Percentiles rank a stretch among this genome's conserved stretches.
Evolutionary conservation across 2,797 vertebrate species (phyloP).

Genomic region (Amblyopsis hoosieri): DNA sequence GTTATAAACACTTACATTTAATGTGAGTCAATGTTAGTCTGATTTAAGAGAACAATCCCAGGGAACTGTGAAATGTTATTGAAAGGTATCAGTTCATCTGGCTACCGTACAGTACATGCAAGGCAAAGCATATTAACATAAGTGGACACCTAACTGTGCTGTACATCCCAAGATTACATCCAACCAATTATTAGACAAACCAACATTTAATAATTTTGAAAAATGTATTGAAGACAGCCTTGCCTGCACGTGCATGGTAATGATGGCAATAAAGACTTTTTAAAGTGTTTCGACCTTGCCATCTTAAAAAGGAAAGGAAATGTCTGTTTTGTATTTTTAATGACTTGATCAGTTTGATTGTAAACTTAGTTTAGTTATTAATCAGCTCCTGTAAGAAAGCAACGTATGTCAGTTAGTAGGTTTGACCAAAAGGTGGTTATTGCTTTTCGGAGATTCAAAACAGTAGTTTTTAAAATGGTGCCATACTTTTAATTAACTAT

Average conservation of each 20-base stretch:
- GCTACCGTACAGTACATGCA: too few species aligned
- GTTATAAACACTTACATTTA: neutral
- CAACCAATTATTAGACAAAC: neutral
- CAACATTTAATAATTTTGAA: slow-evolving; percentile 11
- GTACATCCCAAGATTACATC: too few species aligned
- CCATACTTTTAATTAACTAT: slow-evolving; percentile 58
- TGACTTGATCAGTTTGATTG: neutral
- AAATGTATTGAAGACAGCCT: neutral
- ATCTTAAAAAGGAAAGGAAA: too few species aligned
- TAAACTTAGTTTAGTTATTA: neutral
- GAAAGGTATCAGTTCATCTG: too few species aligned
- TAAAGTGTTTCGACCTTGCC: neutral
- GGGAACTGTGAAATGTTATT: too few species aligned
- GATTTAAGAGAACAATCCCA: neutral
- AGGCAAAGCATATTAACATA: too few species aligned
- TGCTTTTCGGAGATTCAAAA: slow-evolving; percentile 46
- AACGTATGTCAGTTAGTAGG: slow-evolving; percentile 9
- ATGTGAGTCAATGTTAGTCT: neutral
- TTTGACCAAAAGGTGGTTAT: slow-evolving; percentile 33
- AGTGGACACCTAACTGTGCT: too few species aligned
- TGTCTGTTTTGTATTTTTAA: too few species aligned
- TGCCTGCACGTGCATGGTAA: neutral
- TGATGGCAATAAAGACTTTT: neutral
- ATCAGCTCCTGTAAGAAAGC: slow-evolving; percentile 20
- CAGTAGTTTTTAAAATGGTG: slow-evolving; percentile 41